Evolutionary conservation across 2,888 invertebrate species (phyloP), one percentile per base, ranked within the genome.

Genomic region (Sesamia inferens): DNA sequence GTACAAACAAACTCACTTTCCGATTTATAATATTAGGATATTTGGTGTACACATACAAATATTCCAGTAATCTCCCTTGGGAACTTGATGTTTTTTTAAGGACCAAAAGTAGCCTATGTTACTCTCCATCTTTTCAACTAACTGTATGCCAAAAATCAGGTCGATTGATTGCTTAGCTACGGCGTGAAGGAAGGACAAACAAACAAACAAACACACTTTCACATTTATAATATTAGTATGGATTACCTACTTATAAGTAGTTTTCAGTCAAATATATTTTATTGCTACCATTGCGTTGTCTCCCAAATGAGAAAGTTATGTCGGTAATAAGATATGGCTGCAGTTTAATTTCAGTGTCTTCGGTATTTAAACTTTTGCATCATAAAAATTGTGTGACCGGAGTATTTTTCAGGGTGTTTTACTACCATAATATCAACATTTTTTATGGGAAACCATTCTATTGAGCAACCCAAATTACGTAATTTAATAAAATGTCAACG

Each of bases 271-370:
- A 59, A 42, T 79, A 65, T 63, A 61, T 76, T 76, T 65, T 51
- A 75, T 44, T 63, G 61, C 19, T 63, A 74, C 76, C 79, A 67
- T 81, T 81, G 84, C 31, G 31, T 3, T 31, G 31, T 84, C 82
- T 71, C 68, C 63, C 66, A 61, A 58, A 75, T 79, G 79, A 73
- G 68, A 85, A 82, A 89, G 90, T 89, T 89, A 89, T 87, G 73
- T 83, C 70, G 31, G 74, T 80, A 83, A 86, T 88, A 87, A 85
- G 80, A 83, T 71, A 77, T 73, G 69, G 66, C 62, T 82, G 81
- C 79, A 81, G 79, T 82, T 82, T 85, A 83, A 82, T 85, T 75
- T 81, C 58, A 66, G 61, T 63, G 67, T 67, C 59, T n/a, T n/a
- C n/a, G n/a, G n/a, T n/a, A n/a, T n/a, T n/a, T n/a, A 24, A 16